These are phyloP conservation scores for Eucidaris tribuloides DNA, from an alignment of 35 echinoderm and acorn worm genomes.

Conservation along the genomic window DNA sequence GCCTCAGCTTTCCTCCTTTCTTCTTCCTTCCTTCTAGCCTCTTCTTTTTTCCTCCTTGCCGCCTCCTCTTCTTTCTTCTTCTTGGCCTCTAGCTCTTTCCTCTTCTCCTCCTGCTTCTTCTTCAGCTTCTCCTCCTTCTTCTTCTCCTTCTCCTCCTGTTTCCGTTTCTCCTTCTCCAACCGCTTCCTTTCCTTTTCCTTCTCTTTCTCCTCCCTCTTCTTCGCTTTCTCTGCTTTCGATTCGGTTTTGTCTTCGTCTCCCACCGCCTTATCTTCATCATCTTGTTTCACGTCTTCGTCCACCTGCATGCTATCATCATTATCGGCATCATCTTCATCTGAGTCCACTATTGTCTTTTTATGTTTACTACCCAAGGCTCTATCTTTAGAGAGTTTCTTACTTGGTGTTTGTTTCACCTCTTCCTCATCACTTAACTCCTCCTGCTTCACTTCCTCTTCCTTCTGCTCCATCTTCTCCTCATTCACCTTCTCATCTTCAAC, in stretches of 20 bases:
- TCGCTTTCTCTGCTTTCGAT: slow-evolving; percentile 19
- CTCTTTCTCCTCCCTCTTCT: slow-evolving; percentile 36
- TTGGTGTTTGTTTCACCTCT: slow-evolving; percentile 16
- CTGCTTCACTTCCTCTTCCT: slow-evolving; percentile 19
- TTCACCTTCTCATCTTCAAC: slow-evolving; percentile 23
- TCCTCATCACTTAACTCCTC: slow-evolving; percentile 35
- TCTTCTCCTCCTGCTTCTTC: slow-evolving; percentile 77
- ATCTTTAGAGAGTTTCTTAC: slow-evolving; percentile 4
- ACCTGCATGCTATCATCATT: too few relatives aligned
- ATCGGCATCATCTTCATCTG: neutral
- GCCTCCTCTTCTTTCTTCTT: slow-evolving; percentile 67
- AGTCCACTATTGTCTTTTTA: slow-evolving; percentile 28
- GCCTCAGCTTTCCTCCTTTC: slow-evolving; percentile 52
- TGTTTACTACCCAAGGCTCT: slow-evolving; percentile 1
- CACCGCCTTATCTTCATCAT: slow-evolving; percentile 37
- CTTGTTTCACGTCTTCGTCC: slow-evolving; percentile 13
- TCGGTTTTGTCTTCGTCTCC: slow-evolving; percentile 26
- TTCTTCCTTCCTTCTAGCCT: slow-evolving; percentile 49
- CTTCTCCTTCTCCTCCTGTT: slow-evolving; percentile 60
- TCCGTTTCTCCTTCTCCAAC: slow-evolving; percentile 74
- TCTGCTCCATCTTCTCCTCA: slow-evolving; percentile 27
- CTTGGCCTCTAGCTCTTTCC: slow-evolving; percentile 54
- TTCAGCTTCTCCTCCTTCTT: slow-evolving; percentile 68
- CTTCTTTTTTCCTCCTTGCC: slow-evolving; percentile 53
- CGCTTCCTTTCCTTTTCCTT: slow-evolving; percentile 59